phyloP scores from a whole-genome alignment of 2,797 vertebrate genomes.

The Acestrorhynchus altus region DNA sequence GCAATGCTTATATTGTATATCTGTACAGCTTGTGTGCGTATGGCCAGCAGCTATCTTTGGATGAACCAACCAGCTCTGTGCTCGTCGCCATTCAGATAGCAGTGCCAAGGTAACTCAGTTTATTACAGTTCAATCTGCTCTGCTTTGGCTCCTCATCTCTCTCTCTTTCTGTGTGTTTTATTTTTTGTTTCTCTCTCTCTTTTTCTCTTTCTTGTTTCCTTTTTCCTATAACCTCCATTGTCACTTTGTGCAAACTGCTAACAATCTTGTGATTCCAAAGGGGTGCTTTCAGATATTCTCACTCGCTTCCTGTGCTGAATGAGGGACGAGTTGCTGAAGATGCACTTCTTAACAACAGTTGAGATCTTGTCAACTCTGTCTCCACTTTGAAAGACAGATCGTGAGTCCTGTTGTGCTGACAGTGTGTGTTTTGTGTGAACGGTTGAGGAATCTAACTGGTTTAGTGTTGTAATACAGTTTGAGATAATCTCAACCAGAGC shows the following conservation, averaged over 20 bases:
- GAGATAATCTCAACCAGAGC: constrained; percentile 1
- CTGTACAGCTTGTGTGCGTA: constrained; percentile 80
- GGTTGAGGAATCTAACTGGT: constrained; percentile 12
- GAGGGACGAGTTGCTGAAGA: constrained; percentile 7
- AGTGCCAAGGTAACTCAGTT: constrained; percentile 81
- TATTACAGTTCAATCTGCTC: constrained; percentile 10
- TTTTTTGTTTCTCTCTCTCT: background rate
- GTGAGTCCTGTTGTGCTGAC: background rate
- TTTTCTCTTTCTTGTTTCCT: constrained; percentile 21
- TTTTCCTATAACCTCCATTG: constrained; percentile 51
- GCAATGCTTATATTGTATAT: constrained; percentile 23
- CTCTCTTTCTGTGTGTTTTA: constrained; percentile 14
- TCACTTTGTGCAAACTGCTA: constrained; percentile 40
- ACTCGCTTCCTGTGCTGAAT: constrained; percentile 22
- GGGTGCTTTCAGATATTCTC: constrained; percentile 25
- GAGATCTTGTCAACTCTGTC: constrained; percentile 3
- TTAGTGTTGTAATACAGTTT: background rate
- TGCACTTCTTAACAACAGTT: constrained; percentile 15
- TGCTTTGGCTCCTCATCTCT: constrained; percentile 10
- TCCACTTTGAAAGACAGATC: background rate
- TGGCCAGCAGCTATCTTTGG: constrained; percentile 90
- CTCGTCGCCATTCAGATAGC: constrained; percentile 86
- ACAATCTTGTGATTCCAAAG: constrained; percentile 47
- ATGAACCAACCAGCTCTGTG: constrained; percentile 90
- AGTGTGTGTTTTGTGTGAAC: background rate